These are phyloP conservation scores for Thymelicus sylvestris DNA, from an alignment of 2,888 invertebrate genomes.

Conservation along the genomic window DNA sequence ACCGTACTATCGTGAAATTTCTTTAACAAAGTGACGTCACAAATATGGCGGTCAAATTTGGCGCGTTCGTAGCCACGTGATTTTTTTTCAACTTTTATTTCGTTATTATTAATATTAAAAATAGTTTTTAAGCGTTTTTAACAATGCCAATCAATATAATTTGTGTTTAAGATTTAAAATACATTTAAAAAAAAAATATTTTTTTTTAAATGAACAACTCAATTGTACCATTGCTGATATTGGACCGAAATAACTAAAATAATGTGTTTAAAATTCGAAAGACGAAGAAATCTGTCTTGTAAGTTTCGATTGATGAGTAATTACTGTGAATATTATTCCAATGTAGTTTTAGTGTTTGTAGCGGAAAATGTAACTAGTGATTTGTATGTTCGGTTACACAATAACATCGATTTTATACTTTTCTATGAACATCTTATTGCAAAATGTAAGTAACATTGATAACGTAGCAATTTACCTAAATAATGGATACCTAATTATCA, in stretches of 20 bases:
- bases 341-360: slow-evolving; percentile 46
- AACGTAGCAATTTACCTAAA: slow-evolving; percentile 56
- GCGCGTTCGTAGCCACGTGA: too few species aligned
- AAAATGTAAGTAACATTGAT: slow-evolving; percentile 63
- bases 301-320: slow-evolving; percentile 24
- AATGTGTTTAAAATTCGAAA: background rate
- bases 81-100: too few species aligned
- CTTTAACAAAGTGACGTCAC: too few species aligned
- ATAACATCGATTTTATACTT: slow-evolving; percentile 75
- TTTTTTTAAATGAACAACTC: too few species aligned
- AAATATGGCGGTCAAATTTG: too few species aligned
- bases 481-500: slow-evolving; percentile 53
- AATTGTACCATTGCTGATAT: slow-evolving; percentile 6
- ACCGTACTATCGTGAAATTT: too few species aligned
- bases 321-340: slow-evolving; percentile 43
- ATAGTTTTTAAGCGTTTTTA: too few species aligned
- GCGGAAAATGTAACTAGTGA: slow-evolving; percentile 53
- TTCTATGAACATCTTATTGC: slow-evolving; percentile 72
- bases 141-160: too few species aligned
- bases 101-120: too few species aligned
- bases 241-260: background rate
- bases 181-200: too few species aligned
- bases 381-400: slow-evolving; percentile 53
- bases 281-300: background rate
- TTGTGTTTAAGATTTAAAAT: too few species aligned